Evolutionary conservation across 2,888 invertebrate genomes (phyloP), one percentile per base, ranked within the genome.

Genomic region (Fabriciana adippe): DNA sequence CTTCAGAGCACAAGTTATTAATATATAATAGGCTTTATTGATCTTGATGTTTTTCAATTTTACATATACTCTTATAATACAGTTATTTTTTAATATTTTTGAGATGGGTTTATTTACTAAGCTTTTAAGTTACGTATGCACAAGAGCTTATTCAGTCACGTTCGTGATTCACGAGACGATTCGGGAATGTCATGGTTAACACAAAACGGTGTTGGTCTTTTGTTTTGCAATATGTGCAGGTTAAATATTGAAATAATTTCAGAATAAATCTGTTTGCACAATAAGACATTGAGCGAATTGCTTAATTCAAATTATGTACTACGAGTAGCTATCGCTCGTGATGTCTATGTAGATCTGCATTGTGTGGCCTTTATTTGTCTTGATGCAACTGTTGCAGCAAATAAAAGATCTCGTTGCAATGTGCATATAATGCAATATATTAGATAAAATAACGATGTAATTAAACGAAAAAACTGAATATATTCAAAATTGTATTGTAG

Each of bases 161-260:
- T 84, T 82, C 76, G 76, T 81, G 86, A 88, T 88, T 79, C 86
- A 85, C 83, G 87, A 89, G 88, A 89, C 82, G 89, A 87, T 88
- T 90, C 82, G 83, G 86, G 91, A 92, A 92, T 92, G 92, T 92
- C 92, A 92, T 84, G 92, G 92, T 86, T 91, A 90, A 76, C 66
- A 76, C 72, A 74, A 76, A 73, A 76, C 68, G 74, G 72, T 76
- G 70, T 70, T 75, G 74, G 73, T 41, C 75, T 78, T 81, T 81
- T 81, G 84, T 87, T 87, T 87, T 81, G 84, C 79, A 85, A 87
- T 75, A 66, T 74, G 70, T 72, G 70, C 77, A 72, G 72, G 70
- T 74, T 75, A 78, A 75, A 76, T 80, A 83, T 79, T 79, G 69
- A 76, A 75, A 76, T 76, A 71, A 73, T 76, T 76, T 76, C 67